phyloP scores from a whole-genome alignment of 2,888 invertebrate genomes.

The Folsomia candida region DNA sequence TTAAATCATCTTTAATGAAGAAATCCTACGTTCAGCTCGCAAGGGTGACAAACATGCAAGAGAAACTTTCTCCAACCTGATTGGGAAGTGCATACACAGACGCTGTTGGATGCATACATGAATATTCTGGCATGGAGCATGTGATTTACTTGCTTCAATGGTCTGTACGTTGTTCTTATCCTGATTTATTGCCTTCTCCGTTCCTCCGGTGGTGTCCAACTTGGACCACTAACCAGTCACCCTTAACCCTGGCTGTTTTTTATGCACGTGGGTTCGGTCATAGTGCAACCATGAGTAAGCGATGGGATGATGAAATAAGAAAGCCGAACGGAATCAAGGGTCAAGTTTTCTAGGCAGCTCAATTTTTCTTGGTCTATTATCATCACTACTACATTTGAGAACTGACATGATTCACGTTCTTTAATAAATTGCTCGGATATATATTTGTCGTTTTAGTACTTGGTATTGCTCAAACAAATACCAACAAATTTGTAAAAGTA shows the following conservation, averaged over 20 bases:
- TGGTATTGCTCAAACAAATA: too few species aligned
- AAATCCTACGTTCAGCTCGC: background rate
- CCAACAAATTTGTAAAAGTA: background rate
- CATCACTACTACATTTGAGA: too few species aligned
- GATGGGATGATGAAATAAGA: background rate
- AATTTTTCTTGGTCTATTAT: too few species aligned
- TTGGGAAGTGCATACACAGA: background rate
- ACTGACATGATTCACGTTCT: too few species aligned
- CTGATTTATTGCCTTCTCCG: slow-evolving; percentile 35
- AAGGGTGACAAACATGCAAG: background rate
- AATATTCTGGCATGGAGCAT: slow-evolving; percentile 3
- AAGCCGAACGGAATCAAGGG: background rate
- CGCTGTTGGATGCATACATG: too few species aligned
- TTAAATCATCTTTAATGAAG: background rate
- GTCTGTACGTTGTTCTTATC: slow-evolving; percentile 17
- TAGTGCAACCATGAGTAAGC: background rate
- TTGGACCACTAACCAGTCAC: slow-evolving; percentile 34
- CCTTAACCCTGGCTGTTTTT: slow-evolving; percentile 11
- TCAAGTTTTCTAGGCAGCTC: background rate
- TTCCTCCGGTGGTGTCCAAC: slow-evolving; percentile 10
- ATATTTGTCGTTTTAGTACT: too few species aligned
- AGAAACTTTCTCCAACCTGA: background rate
- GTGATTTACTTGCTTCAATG: slow-evolving; percentile 21
- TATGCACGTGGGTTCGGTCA: background rate
- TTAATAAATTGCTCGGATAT: too few species aligned